A percentile compares a stretch with the other conserved stretches of the same genome.
phyloP scores from a whole-genome alignment of 1,140 invertebrate genomes.

The Drosophila fuyamai region DNA sequence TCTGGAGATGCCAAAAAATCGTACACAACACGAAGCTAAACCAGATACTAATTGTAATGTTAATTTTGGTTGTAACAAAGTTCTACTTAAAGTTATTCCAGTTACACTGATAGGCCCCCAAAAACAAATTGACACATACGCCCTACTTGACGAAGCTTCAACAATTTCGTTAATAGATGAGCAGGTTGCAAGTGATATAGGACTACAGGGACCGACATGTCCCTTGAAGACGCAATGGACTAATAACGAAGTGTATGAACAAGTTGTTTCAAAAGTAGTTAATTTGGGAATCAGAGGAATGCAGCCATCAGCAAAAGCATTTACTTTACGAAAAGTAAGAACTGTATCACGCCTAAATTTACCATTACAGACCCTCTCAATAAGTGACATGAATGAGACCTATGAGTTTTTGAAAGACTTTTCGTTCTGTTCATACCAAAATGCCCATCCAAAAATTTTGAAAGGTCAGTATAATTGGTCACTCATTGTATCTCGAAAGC shows the following conservation, averaged over 20 bases:
- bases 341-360: slow-evolving; percentile 4
- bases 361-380: slow-evolving; percentile 1
- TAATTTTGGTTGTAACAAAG: slow-evolving; percentile 3
- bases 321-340: slow-evolving; percentile 13
- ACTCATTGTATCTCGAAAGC: too few relatives aligned
- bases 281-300: slow-evolving; percentile 8
- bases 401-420: slow-evolving; percentile 4
- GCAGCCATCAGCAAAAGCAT: slow-evolving; percentile 1
- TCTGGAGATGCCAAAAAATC: neutral
- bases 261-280: slow-evolving; percentile 13
- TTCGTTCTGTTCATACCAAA: neutral
- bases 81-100: slow-evolving; percentile 18
- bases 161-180: slow-evolving; percentile 23
- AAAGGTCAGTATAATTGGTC: too few relatives aligned
- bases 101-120: slow-evolving; percentile 3
- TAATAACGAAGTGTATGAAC: slow-evolving; percentile 13
- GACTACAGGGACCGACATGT: slow-evolving; percentile 7
- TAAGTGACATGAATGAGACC: neutral
- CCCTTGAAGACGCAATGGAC: slow-evolving; percentile 25
- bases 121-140: slow-evolving; percentile 14
- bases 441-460: too few relatives aligned
- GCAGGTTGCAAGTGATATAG: slow-evolving; percentile 15
- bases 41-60: slow-evolving; percentile 20
- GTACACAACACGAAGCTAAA: too few relatives aligned
- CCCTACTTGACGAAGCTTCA: slow-evolving; percentile 20